A percentile compares a stretch with the other conserved stretches of the same genome.
Conservation (phyloP, 2,888 invertebrate genomes). For the Rhabditoides inermis region DNA sequence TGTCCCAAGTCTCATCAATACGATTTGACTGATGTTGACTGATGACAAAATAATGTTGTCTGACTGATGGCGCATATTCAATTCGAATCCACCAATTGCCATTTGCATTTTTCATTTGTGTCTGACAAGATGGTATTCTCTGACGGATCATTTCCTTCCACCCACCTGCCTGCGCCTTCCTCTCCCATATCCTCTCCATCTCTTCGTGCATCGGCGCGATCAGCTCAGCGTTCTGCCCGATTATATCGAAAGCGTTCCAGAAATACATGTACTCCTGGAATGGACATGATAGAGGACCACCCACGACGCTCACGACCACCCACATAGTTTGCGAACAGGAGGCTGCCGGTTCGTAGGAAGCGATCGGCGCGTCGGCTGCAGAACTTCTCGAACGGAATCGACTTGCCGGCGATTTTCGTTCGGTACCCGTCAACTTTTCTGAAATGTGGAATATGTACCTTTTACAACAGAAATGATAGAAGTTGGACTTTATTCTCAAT, state of each 20-base stretch:
- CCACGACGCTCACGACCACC: constrained; percentile 24
- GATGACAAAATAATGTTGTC: too few relatives aligned
- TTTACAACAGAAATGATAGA: not conserved
- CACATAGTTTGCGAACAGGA: constrained; percentile 71
- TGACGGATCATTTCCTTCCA: too few relatives aligned
- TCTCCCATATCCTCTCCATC: constrained; percentile 41
- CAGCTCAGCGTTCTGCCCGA: constrained; percentile 64
- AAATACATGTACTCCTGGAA: constrained; percentile 73
- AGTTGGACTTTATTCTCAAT: not conserved
- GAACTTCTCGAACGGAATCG: constrained; percentile 92
- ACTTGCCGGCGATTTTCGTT: constrained; percentile 87
- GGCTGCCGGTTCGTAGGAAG: constrained; percentile 67
- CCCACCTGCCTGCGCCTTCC: constrained; percentile 37
- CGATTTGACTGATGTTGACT: too few relatives aligned
- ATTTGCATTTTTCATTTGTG: too few relatives aligned
- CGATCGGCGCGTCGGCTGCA: constrained; percentile 75
- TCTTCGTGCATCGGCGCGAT: constrained; percentile 53
- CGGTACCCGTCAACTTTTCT: constrained; percentile 74
- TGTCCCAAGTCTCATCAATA: too few relatives aligned
- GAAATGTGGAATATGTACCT: constrained; percentile 27
- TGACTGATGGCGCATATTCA: too few relatives aligned
- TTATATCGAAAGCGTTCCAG: constrained; percentile 81
- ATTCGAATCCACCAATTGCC: too few relatives aligned
- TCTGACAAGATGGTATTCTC: too few relatives aligned
- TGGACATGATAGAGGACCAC: not conserved